These are phyloP conservation scores for Craseonycteris thonglongyai DNA, from an alignment of 2,113 vertebrate species.

Conservation along the genomic window DNA sequence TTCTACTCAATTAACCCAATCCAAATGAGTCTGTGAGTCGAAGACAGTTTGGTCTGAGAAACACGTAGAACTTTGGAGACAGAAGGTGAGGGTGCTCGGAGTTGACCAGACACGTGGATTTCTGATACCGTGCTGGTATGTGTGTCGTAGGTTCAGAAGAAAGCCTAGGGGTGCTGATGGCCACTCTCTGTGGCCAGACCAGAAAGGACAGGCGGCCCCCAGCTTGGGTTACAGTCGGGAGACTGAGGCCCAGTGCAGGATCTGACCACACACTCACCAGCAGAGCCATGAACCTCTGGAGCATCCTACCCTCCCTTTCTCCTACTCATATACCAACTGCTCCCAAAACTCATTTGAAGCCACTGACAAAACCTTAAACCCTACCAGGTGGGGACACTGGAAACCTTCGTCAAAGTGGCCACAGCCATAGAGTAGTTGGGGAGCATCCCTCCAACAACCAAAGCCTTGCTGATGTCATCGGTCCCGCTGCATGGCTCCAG, in stretches of 20 bases:
- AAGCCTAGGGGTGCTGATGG: neutral
- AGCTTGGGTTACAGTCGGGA: rapidly evolving
- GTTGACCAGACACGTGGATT: neutral
- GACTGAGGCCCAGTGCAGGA: neutral
- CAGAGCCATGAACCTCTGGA: no score
- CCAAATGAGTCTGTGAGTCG: constrained; percentile 10
- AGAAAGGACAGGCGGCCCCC: neutral
- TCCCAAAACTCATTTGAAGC: neutral
- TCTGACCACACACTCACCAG: rapidly evolving
- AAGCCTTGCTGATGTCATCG: neutral
- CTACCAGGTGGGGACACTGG: neutral
- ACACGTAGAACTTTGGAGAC: neutral
- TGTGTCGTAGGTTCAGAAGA: neutral
- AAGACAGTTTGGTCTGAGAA: constrained; percentile 21
- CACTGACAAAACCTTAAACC: neutral
- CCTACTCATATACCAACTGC: neutral
- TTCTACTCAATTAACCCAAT: constrained; percentile 38
- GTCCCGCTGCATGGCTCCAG: neutral
- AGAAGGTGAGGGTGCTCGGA: constrained; percentile 1
- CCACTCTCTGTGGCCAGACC: neutral
- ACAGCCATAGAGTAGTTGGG: neutral
- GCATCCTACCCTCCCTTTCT: neutral
- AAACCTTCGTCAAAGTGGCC: neutral
- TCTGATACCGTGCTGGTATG: neutral
- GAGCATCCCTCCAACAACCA: neutral